phyloP scores from a whole-genome alignment of 2,888 invertebrate species.

The Scaptomyza flava region DNA sequence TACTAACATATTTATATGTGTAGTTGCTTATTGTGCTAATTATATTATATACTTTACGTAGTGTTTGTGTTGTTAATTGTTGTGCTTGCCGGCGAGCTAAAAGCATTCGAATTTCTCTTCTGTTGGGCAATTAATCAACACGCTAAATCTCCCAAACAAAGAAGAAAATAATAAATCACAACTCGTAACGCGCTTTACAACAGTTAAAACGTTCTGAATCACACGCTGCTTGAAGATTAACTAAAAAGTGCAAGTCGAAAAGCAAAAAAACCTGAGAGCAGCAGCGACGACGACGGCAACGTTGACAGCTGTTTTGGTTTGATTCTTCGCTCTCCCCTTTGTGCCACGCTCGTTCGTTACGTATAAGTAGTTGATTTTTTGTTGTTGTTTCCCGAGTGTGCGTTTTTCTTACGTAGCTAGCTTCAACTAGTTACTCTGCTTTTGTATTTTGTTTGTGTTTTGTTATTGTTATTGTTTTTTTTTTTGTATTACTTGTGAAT shows the following conservation, averaged over 20 bases:
- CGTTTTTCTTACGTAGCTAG: constrained; percentile 56
- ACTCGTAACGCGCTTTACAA: constrained; percentile 23
- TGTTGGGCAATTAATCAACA: constrained; percentile 61
- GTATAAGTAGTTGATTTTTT: constrained; percentile 31
- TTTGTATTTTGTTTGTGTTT: constrained; percentile 40
- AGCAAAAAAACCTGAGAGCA: constrained; percentile 43
- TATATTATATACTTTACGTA: constrained; percentile 65
- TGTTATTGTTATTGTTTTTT: constrained; percentile 44
- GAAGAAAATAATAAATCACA: constrained; percentile 19
- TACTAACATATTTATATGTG: constrained; percentile 20
- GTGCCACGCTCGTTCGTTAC: constrained; percentile 16
- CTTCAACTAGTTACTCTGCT: constrained; percentile 55
- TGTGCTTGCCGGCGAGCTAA: constrained; percentile 38
- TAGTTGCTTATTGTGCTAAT: constrained; percentile 23
- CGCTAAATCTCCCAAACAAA: constrained; percentile 60
- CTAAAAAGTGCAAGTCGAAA: constrained; percentile 74
- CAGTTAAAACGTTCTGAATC: constrained; percentile 64
- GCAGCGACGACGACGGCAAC: constrained; percentile 31
- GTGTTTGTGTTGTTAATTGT: constrained; percentile 56
- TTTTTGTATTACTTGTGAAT: constrained; percentile 15
- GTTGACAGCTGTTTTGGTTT: constrained; percentile 62
- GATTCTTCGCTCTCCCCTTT: constrained; percentile 6
- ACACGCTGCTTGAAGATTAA: constrained; percentile 60
- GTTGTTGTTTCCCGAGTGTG: constrained; percentile 41
- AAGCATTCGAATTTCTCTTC: constrained; percentile 57